A percentile compares a stretch with the other conserved stretches of the same genome.
Evolutionary conservation across 1,140 invertebrate genomes (phyloP).

Genomic region (Polypedilum vanderplanki): DNA sequence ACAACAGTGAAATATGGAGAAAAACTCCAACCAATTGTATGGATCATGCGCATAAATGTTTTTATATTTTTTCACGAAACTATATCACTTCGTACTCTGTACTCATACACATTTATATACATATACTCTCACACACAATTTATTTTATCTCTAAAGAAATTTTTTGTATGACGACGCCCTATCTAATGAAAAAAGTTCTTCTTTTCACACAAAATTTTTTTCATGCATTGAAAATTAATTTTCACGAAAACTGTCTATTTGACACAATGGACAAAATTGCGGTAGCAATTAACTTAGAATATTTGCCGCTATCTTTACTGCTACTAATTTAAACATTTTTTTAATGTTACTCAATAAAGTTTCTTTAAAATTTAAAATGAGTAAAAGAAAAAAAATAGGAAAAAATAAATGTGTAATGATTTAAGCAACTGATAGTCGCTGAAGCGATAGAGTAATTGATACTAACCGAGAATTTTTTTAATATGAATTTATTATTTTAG

Average conservation of each 20-base stretch:
- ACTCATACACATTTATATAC: constrained; percentile 4
- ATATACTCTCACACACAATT: constrained; percentile 20
- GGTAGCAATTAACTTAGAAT: no score
- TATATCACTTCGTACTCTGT: constrained; percentile 21
- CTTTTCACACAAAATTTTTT: constrained; percentile 10
- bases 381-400: no score
- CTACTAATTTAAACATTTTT: no score
- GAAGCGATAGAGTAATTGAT: neutral
- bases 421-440: no score
- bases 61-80: neutral
- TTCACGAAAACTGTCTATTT: neutral
- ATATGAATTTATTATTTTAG: constrained; percentile 18
- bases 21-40: constrained; percentile 9
- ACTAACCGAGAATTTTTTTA: constrained; percentile 25
- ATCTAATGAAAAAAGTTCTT: constrained; percentile 26
- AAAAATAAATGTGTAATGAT: no score
- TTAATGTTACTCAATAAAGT: no score
- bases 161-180: constrained; percentile 26
- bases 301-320: no score
- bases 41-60: constrained; percentile 15
- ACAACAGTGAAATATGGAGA: neutral
- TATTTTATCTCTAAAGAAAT: constrained; percentile 22
- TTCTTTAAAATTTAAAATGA: no score
- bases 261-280: neutral
- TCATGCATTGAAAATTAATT: constrained; percentile 24